Conservation (phyloP, 2,888 invertebrate genomes). For the Meliscaeva auricollis region DNA sequence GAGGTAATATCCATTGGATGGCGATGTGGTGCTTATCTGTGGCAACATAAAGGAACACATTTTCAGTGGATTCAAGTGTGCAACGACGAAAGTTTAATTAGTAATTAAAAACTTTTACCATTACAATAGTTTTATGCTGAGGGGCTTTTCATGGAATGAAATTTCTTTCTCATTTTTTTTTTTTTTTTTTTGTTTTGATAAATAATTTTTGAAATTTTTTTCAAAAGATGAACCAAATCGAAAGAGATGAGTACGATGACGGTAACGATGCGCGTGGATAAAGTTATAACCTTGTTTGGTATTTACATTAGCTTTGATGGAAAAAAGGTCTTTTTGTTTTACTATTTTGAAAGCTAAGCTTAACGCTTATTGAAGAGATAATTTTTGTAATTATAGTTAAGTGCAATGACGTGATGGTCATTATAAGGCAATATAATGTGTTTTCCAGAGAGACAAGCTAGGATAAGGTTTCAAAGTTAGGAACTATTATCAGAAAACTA, state of each 20-base stretch:
- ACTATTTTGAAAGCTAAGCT: conserved; percentile 22
- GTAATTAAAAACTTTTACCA: conserved; percentile 74
- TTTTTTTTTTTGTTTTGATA: conserved; percentile 4
- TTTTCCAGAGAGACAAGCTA: neutral
- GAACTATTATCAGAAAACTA: no score
- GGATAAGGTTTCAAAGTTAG: no score
- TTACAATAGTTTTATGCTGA: conserved; percentile 64
- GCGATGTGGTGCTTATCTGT: conserved; percentile 61
- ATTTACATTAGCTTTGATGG: conserved; percentile 3
- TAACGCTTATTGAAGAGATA: conserved; percentile 13
- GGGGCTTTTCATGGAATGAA: conserved; percentile 17
- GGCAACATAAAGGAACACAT: conserved; percentile 71
- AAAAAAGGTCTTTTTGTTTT: neutral
- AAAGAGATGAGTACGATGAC: conserved; percentile 8
- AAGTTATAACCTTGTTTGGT: conserved; percentile 29
- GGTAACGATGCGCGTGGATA: neutral
- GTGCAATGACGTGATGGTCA: conserved; percentile 9
- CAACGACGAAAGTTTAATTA: conserved; percentile 74
- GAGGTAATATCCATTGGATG: conserved; percentile 58
- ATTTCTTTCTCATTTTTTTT: neutral
- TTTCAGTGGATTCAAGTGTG: conserved; percentile 60
- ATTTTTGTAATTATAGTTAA: conserved; percentile 11
- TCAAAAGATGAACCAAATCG: conserved; percentile 20
- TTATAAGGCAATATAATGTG: neutral
- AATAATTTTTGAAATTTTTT: neutral